Base-by-base conservation (phyloP, 2,113 vertebrate genomes). In the Nestor notabilis region DNA sequence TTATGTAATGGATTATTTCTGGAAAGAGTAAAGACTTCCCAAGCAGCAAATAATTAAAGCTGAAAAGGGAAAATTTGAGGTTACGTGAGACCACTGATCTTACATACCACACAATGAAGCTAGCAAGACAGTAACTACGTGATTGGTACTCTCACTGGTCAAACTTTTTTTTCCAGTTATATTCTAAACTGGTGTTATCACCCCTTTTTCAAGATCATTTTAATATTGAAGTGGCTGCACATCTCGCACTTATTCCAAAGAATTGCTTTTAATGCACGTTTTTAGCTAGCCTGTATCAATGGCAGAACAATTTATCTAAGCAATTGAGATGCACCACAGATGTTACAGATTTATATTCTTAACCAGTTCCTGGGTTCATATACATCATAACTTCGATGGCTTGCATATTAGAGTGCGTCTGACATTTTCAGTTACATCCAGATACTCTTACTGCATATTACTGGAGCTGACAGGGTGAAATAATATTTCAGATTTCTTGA, bases 401-500 rank as follows among this genome's bases (percentile, higher is more conserved):
- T 88, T 95, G 96, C 85, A 87, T 69, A 95, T 94, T 92, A 95
- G 80, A 68, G 46, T 8, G 10, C 23, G n/a, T 56, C 83, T 96
- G 94, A 95, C 93, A 96, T 97, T 96, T 96, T 94, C 83, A 35
- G 43, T 47, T 87, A 86, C 81, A 91, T 74, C 50, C 63, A 61
- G 72, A 93, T 68, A 94, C 41, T 60, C 87, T 89, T 69, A 49
- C 68, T n/a, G 69, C 70, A 70, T 29, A 80, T 85, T 89, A 88
- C 75, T 66, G 24, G 47, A 82, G 81, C 44, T 47, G 91, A 89
- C 82, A 95, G 77, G 70, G 80, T 83, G 88, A 95, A 97, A 96
- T 85, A 97, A 78, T 75, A 96, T 70, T 95, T 70, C 71, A 49
- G 70, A 77, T 86, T 87, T 97, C 95, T 95, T 89, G 90, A 94